phyloP scores from a whole-genome alignment of 2,888 invertebrate species.

The Latrodectus elegans region DNA sequence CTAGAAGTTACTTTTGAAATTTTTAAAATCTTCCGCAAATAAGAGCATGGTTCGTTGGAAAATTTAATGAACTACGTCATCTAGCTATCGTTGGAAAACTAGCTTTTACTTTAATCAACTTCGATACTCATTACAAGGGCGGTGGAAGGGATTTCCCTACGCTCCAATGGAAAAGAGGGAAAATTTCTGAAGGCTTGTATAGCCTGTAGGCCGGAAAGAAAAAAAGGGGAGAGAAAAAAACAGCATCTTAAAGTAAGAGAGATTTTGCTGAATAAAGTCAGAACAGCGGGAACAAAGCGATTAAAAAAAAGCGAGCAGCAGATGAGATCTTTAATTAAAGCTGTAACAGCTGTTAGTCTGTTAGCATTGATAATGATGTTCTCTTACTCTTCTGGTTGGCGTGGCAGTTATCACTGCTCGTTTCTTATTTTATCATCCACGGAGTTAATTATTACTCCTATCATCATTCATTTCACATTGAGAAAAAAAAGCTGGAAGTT shows the following conservation, averaged over 20 bases:
- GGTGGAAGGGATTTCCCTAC: conserved; percentile 24
- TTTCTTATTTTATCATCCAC: conserved; percentile 14
- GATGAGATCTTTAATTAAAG: conserved; percentile 53
- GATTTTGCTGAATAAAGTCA: conserved; percentile 6
- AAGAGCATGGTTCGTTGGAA: conserved; percentile 33
- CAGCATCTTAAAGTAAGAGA: background rate
- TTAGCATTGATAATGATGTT: conserved; percentile 54
- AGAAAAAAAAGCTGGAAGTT: conserved; percentile 8
- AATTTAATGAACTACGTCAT: conserved; percentile 52
- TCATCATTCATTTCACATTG: conserved; percentile 18
- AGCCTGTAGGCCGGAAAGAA: background rate
- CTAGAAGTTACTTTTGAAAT: background rate
- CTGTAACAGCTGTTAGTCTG: conserved; percentile 57
- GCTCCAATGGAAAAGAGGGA: conserved; percentile 3
- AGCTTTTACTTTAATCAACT: conserved; percentile 46
- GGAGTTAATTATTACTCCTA: conserved; percentile 46
- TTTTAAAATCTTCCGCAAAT: conserved; percentile 41
- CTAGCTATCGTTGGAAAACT: conserved; percentile 17
- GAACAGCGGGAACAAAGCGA: conserved; percentile 29
- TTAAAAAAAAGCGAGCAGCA: conserved; percentile 6
- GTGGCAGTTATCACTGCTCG: conserved; percentile 41
- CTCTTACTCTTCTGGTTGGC: conserved; percentile 6
- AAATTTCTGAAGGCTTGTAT: background rate
- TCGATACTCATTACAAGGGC: conserved; percentile 29
- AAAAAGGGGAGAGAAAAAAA: conserved; percentile 23